These are phyloP conservation scores for Formica exsecta DNA, from an alignment of 1,140 invertebrate species.

Conservation along the genomic window DNA sequence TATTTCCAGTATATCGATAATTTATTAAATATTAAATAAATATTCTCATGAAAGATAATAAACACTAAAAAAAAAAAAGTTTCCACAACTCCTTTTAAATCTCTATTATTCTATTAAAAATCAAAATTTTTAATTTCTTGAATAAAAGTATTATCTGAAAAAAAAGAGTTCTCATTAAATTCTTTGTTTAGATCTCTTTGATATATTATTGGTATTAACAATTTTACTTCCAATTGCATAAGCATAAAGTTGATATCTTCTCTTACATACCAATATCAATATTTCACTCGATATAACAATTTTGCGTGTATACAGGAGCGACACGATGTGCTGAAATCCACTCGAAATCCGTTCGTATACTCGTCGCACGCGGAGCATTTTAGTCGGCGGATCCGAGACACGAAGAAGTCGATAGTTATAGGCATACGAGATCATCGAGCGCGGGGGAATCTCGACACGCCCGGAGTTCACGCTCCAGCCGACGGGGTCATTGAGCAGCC, in stretches of 20 bases:
- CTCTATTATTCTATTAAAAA: background rate
- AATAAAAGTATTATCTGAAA: background rate
- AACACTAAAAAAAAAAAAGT: background rate
- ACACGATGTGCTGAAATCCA: background rate
- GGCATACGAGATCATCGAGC: slow-evolving; percentile 77
- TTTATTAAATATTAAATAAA: background rate
- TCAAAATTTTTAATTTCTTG: background rate
- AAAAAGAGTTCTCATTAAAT: background rate
- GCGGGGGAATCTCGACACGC: slow-evolving; percentile 74
- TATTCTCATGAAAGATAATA: background rate
- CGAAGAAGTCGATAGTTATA: slow-evolving; percentile 73
- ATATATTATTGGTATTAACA: background rate
- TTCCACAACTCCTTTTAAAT: background rate
- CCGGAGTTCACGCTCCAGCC: slow-evolving; percentile 81
- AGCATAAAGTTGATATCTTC: background rate
- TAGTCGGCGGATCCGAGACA: slow-evolving; percentile 63
- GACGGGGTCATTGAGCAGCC: slow-evolving; percentile 85
- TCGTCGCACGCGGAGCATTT: slow-evolving; percentile 36
- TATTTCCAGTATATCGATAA: background rate
- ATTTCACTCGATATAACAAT: background rate
- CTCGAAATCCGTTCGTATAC: slow-evolving; percentile 33
- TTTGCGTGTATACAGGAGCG: slow-evolving; percentile 51
- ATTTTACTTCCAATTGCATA: slow-evolving; percentile 4
- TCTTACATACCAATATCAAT: background rate
- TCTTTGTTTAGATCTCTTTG: background rate